These are phyloP conservation scores for Echiichthys vipera DNA, from an alignment of 2,797 vertebrate genomes.

Conservation along the genomic window DNA sequence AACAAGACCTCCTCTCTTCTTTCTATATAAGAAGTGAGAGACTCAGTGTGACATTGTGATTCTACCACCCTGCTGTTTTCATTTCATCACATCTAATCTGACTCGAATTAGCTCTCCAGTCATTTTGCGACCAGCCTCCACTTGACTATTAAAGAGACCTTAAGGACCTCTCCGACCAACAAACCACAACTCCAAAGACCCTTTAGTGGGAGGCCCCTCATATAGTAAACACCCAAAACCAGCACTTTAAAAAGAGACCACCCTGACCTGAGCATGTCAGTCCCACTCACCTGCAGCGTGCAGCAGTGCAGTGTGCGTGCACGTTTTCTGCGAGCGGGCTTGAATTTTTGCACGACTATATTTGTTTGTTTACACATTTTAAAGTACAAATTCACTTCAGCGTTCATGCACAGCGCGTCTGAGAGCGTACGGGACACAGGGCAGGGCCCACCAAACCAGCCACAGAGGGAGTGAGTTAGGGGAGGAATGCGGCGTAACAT, in stretches of 20 bases:
- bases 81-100: conserved; percentile 29
- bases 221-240: conserved; percentile 73
- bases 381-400: neutral
- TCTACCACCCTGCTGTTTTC: neutral
- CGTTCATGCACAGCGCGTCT: conserved; percentile 16
- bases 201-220: conserved; percentile 66
- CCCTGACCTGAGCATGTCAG: conserved; percentile 42
- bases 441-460: conserved; percentile 72
- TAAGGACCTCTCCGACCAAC: conserved; percentile 54
- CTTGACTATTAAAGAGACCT: conserved; percentile 46
- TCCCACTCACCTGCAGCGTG: conserved; percentile 42
- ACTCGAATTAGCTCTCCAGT: conserved; percentile 40
- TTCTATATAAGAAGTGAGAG: neutral
- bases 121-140: conserved; percentile 26
- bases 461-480: conserved; percentile 86
- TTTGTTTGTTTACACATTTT: neutral
- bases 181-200: conserved; percentile 66
- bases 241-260: conserved; percentile 69
- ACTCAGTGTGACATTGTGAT: neutral
- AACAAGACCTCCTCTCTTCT: neutral
- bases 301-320: too few species aligned
- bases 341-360: neutral
- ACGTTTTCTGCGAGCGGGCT: neutral
- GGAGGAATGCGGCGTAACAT: conserved; percentile 88
- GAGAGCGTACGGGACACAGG: conserved; percentile 34